Percentiles rank a stretch among this genome's conserved stretches.
phyloP scores from a whole-genome alignment of 2,888 invertebrate genomes.

The Cylindroiulus punctatus region DNA sequence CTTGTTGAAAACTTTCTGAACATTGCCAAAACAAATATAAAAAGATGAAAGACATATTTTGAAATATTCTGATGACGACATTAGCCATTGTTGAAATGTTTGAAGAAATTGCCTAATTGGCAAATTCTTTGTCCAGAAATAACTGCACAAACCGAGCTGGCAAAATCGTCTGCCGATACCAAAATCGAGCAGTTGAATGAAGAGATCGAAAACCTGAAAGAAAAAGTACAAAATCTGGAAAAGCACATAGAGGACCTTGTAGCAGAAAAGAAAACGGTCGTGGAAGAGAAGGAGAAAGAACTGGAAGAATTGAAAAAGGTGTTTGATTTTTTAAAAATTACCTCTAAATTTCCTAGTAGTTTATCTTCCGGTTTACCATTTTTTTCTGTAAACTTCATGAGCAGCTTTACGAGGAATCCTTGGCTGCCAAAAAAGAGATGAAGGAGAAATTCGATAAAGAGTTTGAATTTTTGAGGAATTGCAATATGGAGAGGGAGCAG shows the following conservation, averaged over 20 bases:
- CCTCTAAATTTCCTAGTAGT: background rate
- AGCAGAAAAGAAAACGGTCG: background rate
- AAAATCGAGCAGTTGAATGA: conserved; percentile 9
- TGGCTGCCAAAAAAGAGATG: conserved; percentile 36
- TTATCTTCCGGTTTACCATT: background rate
- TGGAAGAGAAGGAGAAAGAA: conserved; percentile 38
- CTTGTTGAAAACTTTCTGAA: background rate
- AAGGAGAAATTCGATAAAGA: conserved; percentile 57
- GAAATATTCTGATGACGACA: background rate
- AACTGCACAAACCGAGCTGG: background rate
- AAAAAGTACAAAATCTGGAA: background rate
- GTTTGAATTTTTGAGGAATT: conserved; percentile 76
- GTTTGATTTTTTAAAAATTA: background rate
- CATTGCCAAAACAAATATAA: no score
- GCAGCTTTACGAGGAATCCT: background rate
- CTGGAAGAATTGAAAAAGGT: conserved; percentile 42
- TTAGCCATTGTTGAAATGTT: background rate
- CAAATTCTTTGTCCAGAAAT: background rate
- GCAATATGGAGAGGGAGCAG: conserved; percentile 76
- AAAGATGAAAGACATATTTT: background rate
- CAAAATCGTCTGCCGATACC: conserved; percentile 7
- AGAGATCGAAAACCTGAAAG: conserved; percentile 36
- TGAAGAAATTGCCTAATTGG: no score
- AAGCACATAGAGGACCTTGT: background rate
- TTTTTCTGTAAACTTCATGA: background rate